phyloP scores from a whole-genome alignment of 2,797 vertebrate species.

The Myotis pilosus region DNA sequence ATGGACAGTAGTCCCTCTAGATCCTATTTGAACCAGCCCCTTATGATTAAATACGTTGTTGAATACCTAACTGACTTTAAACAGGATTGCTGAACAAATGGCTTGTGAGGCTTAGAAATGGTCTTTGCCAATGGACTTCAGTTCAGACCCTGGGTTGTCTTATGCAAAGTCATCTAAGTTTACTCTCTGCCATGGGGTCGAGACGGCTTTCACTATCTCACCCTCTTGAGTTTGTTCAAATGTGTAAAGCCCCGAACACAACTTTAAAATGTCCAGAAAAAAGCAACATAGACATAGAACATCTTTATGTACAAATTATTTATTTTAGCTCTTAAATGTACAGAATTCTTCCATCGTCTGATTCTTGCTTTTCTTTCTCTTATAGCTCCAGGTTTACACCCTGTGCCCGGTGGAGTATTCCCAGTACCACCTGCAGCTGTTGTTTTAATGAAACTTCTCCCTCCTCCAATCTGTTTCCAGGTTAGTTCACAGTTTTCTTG shows the following conservation, averaged over 20 bases:
- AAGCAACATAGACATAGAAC: neutral
- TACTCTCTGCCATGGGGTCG: neutral
- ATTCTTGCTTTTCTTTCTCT: conserved; percentile 31
- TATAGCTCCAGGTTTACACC: conserved; percentile 96
- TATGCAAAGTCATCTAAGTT: neutral
- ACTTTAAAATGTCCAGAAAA: neutral
- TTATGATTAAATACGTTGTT: conserved; percentile 9
- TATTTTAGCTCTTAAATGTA: neutral
- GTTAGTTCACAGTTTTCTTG: conserved; percentile 82
- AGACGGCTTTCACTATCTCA: neutral
- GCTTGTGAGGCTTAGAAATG: neutral
- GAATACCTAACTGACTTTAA: conserved; percentile 29
- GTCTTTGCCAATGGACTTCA: neutral
- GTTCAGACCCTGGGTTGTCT: neutral
- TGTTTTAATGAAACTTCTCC: conserved; percentile 97
- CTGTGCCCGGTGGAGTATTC: conserved; percentile 97
- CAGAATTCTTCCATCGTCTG: neutral
- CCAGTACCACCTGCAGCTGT: conserved; percentile 97
- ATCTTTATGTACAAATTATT: neutral
- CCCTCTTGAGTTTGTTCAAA: neutral
- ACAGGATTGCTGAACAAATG: conserved; percentile 22
- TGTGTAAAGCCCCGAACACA: neutral
- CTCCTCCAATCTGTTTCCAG: conserved; percentile 95
- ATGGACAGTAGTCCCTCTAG: neutral
- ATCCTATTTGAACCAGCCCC: conserved; percentile 8